Evolutionary conservation across 1,140 invertebrate species (phyloP), one percentile per base, ranked within the genome.

Genomic region (Brachionus rubens): DNA sequence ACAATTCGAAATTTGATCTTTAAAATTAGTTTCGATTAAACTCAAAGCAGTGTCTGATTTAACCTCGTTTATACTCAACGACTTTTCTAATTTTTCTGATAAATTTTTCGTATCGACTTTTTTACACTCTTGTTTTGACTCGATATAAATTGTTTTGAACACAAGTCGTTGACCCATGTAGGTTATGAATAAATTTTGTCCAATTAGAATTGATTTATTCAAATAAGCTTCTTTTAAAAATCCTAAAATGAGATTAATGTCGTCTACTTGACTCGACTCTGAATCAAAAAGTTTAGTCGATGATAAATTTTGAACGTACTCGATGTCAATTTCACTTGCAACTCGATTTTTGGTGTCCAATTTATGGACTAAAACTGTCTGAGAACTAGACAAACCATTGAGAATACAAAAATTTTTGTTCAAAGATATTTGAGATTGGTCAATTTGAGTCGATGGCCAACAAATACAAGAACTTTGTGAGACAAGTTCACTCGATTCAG

Each of bases 101-200:
- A 72, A 5, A 19, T 72, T 72, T 54, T 40, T 48, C 14, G n/a
- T 26, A 9, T 46, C 2, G 0, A 10, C 14, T 54, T 50, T 48
- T 12, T 50, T 48, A 50, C 19, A 5, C 10, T 21, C 47, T 5
- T 6, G 9, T 10, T n/a, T 50, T 14, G 43, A 19, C 4, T 72
- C 36, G 1, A 72, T 24, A 50, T 72, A 50, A 14, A 72, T 48
- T 19, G 50, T 48, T 52, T 54, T 72, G 19, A 72, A 72, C 26
- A 72, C 24, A 10, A 72, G 41, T 54, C 30, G 48, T 40, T 72
- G 68, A 30, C 68, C 68, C 68, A 72, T 48, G 21, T 72, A 72
- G 24, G 3, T 54, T 10, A 72, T 40, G 16, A 24, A 9, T 36
- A 72, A 50, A 72, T 50, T 16, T 14, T 72, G 68, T 36, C 68